Evolutionary conservation across 2,113 vertebrate species (phyloP), one percentile per base, ranked within the genome.

Genomic region (Poeciliopsis occidentalis): DNA sequence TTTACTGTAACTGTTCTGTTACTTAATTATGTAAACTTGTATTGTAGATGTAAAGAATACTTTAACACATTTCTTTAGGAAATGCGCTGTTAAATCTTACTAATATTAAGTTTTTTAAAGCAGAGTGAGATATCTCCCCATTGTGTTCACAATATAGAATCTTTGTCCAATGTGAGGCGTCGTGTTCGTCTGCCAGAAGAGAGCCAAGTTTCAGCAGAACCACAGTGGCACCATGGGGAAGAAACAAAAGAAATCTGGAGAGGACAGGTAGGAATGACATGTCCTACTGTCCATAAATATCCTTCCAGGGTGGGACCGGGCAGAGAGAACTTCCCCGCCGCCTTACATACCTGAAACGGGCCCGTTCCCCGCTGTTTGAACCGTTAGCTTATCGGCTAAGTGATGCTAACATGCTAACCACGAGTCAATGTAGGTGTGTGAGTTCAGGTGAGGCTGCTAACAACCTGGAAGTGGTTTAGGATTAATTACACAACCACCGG

Each of bases 191-290:
- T 69, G 62, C 26, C 61, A 80, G 66, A 85, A 74, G 63, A 63
- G 69, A 63, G 65, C 60, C 61, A 64, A 73, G 73, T 61, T 76
- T 64, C 85, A 80, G 67, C 79, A 84, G 84, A 83, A 63, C 26
- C 73, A 76, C 73, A 76, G 72, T 69, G 77, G 69, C 60, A 90
- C 22, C 37, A 95, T 95, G 94, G 94, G 93, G 24, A 95, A 95
- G 77, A 95, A 94, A 85, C 94, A 93, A 91, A 95, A 95, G 88
- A 95, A 92, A 79, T 87, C 86, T 71, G 94, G 92, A 15, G 93
- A 95, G 68, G 94, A 95, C 87, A 93, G 94, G 94, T 95, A 91
- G 26, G 30, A 13, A 31, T 47, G 26, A 4, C 47, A 1, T n/a
- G 24, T 0, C 12, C 31, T 2, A 13, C 2, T 0, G 12, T 0